Percentiles rank a stretch among this genome's conserved stretches.
Evolutionary conservation across 64 coral and sea anemone species (phyloP).

Genomic region (Montipora foliosa): DNA sequence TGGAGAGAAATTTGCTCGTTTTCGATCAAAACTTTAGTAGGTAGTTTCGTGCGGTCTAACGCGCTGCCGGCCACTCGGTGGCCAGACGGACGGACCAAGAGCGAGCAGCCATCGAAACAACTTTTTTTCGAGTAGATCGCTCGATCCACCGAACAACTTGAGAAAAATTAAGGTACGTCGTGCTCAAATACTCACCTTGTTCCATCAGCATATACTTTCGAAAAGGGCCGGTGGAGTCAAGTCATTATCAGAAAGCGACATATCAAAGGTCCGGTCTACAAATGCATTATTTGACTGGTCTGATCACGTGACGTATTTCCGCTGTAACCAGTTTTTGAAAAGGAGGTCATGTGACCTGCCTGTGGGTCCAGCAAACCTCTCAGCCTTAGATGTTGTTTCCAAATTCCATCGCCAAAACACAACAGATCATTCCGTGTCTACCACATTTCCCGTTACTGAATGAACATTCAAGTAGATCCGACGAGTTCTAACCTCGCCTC

Average conservation of each 20-base stretch:
- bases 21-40: neutral
- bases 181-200: neutral
- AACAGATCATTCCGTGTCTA: too few relatives aligned
- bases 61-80: slow-evolving; percentile 8
- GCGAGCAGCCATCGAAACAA: neutral
- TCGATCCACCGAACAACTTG: neutral
- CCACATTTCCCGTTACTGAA: too few relatives aligned
- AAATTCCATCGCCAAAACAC: too few relatives aligned
- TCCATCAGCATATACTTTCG: neutral
- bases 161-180: neutral
- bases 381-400: too few relatives aligned
- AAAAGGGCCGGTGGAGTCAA: neutral
- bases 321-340: neutral
- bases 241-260: neutral
- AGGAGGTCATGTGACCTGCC: neutral
- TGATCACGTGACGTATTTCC: slow-evolving; percentile 24
- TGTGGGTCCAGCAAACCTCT: too few relatives aligned
- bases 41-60: slow-evolving; percentile 21
- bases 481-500: too few relatives aligned
- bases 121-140: neutral
- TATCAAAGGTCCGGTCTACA: slow-evolving; percentile 1
- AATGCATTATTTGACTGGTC: neutral
- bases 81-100: slow-evolving; percentile 20
- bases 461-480: too few relatives aligned
- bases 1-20: neutral